Evolutionary conservation across 2,888 invertebrate genomes (phyloP).

Genomic region (Cephus pulcher): DNA sequence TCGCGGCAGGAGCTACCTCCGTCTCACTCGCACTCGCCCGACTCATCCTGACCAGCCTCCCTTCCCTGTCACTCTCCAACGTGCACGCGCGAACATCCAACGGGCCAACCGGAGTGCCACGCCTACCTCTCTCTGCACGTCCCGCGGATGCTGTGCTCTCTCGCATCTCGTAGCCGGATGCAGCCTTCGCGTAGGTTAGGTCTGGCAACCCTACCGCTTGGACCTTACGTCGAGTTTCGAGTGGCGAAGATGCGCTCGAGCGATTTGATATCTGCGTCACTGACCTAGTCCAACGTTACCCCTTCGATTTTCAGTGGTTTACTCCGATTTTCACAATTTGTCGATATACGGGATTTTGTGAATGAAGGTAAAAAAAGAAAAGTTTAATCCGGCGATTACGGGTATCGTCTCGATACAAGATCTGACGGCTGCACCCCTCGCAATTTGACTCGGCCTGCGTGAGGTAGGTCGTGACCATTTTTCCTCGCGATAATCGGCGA

Average conservation of each 20-base stretch:
- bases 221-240: no score
- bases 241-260: neutral
- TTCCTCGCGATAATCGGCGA: no score
- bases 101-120: conserved; percentile 49
- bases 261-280: neutral
- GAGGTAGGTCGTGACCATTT: no score
- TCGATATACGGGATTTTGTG: neutral
- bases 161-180: neutral
- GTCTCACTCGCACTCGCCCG: conserved; percentile 16
- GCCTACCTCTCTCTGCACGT: conserved; percentile 47
- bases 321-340: neutral
- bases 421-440: no score
- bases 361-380: neutral
- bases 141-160: conserved; percentile 28
- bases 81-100: conserved; percentile 47
- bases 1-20: conserved; percentile 13
- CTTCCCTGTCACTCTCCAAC: conserved; percentile 11
- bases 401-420: no score
- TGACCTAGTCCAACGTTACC: neutral
- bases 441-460: no score
- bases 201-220: neutral
- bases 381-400: no score
- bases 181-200: neutral
- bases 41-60: conserved; percentile 6
- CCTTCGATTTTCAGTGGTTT: neutral